A percentile compares a stretch with the other conserved stretches of the same genome.
phyloP scores from a whole-genome alignment of 2,888 invertebrate species.

The Capitulum mitella region DNA sequence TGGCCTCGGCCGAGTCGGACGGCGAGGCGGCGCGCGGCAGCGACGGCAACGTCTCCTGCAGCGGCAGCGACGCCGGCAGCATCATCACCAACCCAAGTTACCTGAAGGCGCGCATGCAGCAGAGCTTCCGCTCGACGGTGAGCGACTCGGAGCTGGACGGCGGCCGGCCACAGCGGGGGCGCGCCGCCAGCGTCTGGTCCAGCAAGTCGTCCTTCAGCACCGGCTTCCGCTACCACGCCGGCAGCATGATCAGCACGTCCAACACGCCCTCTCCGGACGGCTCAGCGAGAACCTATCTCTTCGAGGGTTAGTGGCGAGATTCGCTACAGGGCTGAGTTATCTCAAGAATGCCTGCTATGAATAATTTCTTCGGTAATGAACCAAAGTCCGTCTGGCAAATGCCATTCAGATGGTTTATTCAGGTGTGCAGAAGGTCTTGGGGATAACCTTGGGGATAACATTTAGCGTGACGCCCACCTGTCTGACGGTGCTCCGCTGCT shows the following conservation, averaged over 20 bases:
- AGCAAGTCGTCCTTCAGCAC: conserved; percentile 82
- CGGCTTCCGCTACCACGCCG: conserved; percentile 78
- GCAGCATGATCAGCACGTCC: conserved; percentile 69
- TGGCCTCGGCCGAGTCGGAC: conserved; percentile 63
- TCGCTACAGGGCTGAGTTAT: neutral
- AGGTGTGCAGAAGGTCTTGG: no score
- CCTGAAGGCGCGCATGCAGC: conserved; percentile 62
- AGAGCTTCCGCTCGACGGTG: conserved; percentile 43
- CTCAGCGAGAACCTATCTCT: conserved; percentile 78
- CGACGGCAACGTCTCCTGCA: conserved; percentile 37
- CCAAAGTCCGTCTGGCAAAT: no score
- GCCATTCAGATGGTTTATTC: no score
- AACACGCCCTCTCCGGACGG: conserved; percentile 78
- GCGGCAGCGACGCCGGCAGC: conserved; percentile 59
- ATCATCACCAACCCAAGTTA: conserved; percentile 72
- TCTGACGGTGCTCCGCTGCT: neutral
- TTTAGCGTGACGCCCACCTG: no score
- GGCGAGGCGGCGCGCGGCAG: conserved; percentile 31
- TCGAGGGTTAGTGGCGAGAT: conserved; percentile 59
- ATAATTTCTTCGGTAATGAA: no score
- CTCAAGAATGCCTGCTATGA: no score
- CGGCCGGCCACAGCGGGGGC: conserved; percentile 9
- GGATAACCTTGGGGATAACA: no score
- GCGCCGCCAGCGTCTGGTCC: conserved; percentile 84
- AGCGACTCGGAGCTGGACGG: conserved; percentile 36